Percentiles rank a stretch among this genome's conserved stretches.
These are phyloP conservation scores for Montipora cactus DNA, from an alignment of 64 coral and sea anemone genomes.

Conservation along the genomic window DNA sequence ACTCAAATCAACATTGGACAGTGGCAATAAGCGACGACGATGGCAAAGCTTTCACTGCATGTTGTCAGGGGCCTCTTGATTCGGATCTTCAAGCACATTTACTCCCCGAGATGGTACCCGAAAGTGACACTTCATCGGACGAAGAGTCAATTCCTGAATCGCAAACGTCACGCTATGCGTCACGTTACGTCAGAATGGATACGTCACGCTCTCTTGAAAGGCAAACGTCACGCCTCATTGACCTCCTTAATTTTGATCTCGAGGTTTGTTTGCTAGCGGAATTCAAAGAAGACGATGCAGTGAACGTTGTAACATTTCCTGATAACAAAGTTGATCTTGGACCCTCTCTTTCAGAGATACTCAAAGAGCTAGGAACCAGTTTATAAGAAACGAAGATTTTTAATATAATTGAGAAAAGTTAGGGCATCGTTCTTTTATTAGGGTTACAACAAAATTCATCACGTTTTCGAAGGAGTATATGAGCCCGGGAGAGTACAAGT, in stretches of 20 bases:
- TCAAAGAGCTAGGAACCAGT: constrained; percentile 12
- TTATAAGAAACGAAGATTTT: neutral
- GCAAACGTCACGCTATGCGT: neutral
- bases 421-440: neutral
- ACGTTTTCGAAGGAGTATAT: neutral
- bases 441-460: neutral
- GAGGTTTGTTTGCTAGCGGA: constrained; percentile 33
- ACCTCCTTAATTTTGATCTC: constrained; percentile 34
- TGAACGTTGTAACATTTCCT: constrained; percentile 17
- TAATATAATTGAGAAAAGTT: neutral
- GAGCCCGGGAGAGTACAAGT: too few relatives aligned
- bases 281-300: constrained; percentile 8
- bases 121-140: constrained; percentile 42
- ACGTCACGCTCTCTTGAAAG: constrained; percentile 7
- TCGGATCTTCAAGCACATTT: constrained; percentile 49
- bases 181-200: neutral
- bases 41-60: constrained; percentile 53
- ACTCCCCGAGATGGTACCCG: constrained; percentile 30
- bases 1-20: constrained; percentile 85
- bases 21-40: constrained; percentile 63
- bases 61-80: constrained; percentile 44
- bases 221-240: constrained; percentile 41
- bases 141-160: constrained; percentile 29
- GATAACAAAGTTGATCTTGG: constrained; percentile 37
- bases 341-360: constrained; percentile 40